Conservation (phyloP, 30 jellyfish, hydroid and myxozoan genomes). For the Aurelia sp. region DNA sequence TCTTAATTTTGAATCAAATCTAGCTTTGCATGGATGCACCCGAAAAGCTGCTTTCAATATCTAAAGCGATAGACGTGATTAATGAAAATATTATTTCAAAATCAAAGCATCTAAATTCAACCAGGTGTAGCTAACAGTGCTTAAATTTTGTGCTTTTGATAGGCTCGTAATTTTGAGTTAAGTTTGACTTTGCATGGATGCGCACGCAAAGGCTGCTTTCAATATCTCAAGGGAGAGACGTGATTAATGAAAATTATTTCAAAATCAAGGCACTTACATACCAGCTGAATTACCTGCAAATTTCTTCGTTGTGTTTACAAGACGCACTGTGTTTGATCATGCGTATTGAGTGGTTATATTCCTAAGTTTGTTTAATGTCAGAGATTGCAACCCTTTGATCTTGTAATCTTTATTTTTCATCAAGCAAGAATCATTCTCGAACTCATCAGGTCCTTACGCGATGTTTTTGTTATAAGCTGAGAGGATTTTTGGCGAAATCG, state of each 20-base stretch:
- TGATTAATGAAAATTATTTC: background rate
- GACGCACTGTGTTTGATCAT: constrained; percentile 50
- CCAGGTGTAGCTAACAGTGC: too few species aligned
- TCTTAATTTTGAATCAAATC: too few species aligned
- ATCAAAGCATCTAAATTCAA: constrained; percentile 1
- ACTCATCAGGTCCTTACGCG: background rate
- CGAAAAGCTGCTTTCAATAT: too few species aligned
- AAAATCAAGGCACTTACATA: constrained; percentile 20
- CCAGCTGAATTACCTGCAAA: constrained; percentile 61
- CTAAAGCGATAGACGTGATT: too few species aligned
- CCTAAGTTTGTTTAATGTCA: background rate
- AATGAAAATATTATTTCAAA: background rate
- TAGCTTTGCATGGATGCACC: too few species aligned
- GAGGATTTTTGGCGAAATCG: too few species aligned
- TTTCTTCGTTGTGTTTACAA: constrained; percentile 11
- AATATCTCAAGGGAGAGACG: background rate
- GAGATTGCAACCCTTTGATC: constrained; percentile 50
- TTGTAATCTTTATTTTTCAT: constrained; percentile 17
- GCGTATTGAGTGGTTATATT: background rate
- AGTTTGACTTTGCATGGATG: too few species aligned
- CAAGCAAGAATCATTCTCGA: background rate
- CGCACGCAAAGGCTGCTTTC: background rate
- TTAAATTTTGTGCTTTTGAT: too few species aligned
- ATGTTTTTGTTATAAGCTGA: too few species aligned
- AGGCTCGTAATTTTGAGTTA: too few species aligned